Percentiles rank a stretch among this genome's conserved stretches.
phyloP scores from a whole-genome alignment of 2,113 vertebrate species.

The Protobothrops flavoviridis region DNA sequence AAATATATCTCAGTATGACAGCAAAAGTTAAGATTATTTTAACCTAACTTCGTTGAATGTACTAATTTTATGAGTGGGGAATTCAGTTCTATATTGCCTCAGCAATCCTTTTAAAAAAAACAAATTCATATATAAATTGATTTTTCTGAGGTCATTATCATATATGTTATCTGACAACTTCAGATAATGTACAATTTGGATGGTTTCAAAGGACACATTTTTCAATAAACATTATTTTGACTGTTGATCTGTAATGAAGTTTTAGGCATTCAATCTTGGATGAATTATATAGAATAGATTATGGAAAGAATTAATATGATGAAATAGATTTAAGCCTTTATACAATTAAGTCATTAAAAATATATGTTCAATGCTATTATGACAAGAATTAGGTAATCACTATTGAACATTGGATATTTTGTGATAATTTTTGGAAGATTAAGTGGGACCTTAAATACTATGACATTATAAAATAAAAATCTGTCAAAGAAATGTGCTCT shows the following conservation, averaged over 20 bases:
- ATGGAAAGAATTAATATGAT: background rate
- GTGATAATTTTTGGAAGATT: no score
- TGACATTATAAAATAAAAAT: background rate
- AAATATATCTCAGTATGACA: background rate
- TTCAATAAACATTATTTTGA: background rate
- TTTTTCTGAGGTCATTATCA: background rate
- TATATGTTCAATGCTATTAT: background rate
- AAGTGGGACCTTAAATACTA: background rate
- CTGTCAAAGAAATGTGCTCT: background rate
- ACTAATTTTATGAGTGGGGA: background rate
- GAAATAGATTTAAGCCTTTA: background rate
- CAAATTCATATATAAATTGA: background rate
- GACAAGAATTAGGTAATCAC: background rate
- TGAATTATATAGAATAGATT: background rate
- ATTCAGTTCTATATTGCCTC: background rate
- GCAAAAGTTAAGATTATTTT: background rate
- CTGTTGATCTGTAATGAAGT: background rate
- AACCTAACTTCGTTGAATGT: background rate
- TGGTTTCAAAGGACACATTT: background rate
- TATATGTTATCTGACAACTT: background rate
- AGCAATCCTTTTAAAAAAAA: background rate
- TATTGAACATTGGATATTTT: background rate
- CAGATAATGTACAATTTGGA: background rate
- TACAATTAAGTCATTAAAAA: background rate
- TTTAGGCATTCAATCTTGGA: background rate